Percentiles rank a stretch among this genome's conserved stretches.
Evolutionary conservation across 1,140 invertebrate genomes (phyloP).

Genomic region (Heliconius hermathena): DNA sequence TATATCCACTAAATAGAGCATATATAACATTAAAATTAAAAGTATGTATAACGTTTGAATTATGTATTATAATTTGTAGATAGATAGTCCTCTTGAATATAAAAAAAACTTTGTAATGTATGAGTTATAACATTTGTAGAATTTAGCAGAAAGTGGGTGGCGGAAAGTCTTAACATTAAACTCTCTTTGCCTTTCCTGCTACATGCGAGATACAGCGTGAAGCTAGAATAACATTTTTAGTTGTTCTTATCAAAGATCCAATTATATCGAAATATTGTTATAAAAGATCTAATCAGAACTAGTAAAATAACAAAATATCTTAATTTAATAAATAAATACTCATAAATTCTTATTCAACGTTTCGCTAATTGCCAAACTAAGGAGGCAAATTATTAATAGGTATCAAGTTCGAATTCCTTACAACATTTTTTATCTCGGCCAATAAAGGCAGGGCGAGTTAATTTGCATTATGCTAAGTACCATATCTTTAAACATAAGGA

Average conservation of each 20-base stretch:
- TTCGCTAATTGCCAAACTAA: slow-evolving; percentile 14
- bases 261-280: background rate
- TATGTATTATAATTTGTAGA: no score
- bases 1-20: background rate
- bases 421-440: slow-evolving; percentile 12
- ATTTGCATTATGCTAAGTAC: slow-evolving; percentile 14
- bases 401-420: slow-evolving; percentile 8
- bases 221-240: background rate
- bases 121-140: no score
- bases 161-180: background rate
- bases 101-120: background rate
- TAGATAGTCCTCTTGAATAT: background rate
- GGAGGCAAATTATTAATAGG: slow-evolving; percentile 1
- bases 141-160: background rate
- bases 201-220: background rate
- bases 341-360: background rate
- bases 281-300: background rate
- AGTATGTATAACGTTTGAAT: no score
- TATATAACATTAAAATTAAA: background rate
- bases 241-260: background rate
- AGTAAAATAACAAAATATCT: background rate
- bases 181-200: background rate
- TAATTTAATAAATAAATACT: slow-evolving; percentile 1
- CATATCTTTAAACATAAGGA: slow-evolving; percentile 8
- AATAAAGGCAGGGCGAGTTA: slow-evolving; percentile 8